phyloP scores from a whole-genome alignment of 2,113 vertebrate genomes.

The Sander lucioperca region DNA sequence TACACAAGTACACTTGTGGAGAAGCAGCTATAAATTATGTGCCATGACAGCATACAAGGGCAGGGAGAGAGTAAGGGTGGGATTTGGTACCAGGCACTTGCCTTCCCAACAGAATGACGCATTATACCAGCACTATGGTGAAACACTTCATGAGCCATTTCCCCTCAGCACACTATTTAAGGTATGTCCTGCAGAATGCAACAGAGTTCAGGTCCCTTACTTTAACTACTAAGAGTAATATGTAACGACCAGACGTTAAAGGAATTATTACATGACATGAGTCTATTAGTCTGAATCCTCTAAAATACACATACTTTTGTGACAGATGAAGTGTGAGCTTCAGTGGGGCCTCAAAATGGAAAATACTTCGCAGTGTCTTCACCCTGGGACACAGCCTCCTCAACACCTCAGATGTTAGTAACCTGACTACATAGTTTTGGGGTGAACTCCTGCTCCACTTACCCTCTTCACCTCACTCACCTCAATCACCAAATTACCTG shows the following conservation, averaged over 20 bases:
- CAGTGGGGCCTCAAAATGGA: constrained; percentile 15
- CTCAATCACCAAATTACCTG: constrained; percentile 73
- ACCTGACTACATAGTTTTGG: constrained; percentile 65
- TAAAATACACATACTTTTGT: constrained; percentile 46
- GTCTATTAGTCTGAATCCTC: constrained; percentile 33
- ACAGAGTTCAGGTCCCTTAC: constrained; percentile 55
- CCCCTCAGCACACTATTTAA: constrained; percentile 54
- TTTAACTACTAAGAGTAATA: constrained; percentile 54
- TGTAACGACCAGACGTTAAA: constrained; percentile 43
- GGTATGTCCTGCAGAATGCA: constrained; percentile 20
- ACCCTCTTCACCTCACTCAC: constrained; percentile 69
- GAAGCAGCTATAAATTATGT: constrained; percentile 78
- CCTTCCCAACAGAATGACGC: constrained; percentile 74
- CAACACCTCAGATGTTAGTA: constrained; percentile 64
- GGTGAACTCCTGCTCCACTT: constrained; percentile 70
- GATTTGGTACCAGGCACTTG: constrained; percentile 83
- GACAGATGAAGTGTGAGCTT: constrained; percentile 38
- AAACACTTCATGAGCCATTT: constrained; percentile 67
- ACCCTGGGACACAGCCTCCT: constrained; percentile 25
- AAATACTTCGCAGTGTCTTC: constrained; percentile 32
- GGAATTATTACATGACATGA: constrained; percentile 49
- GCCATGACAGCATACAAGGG: constrained; percentile 71
- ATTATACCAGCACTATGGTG: constrained; percentile 62
- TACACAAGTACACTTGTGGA: constrained; percentile 77
- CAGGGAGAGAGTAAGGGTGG: constrained; percentile 68